Evolutionary conservation across 2,113 vertebrate genomes (phyloP), one percentile per base, ranked within the genome.

Genomic region (Pipra filicauda): DNA sequence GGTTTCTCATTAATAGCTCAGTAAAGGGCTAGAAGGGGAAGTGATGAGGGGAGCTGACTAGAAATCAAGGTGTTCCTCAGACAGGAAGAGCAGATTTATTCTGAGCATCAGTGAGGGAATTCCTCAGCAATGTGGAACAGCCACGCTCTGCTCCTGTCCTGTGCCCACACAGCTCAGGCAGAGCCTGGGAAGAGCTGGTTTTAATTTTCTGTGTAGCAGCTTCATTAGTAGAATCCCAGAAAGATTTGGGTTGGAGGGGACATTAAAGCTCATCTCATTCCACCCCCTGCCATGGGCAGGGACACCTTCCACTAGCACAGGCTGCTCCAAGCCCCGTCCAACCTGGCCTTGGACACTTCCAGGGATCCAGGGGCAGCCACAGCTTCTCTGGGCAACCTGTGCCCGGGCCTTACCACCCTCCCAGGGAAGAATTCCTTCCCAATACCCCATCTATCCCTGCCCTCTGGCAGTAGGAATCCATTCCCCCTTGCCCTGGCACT

Each of bases 201-300:
- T 12, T 61, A 28, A 31, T 57, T 31, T 28, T 33, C 43, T 22
- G 4, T 33, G 44, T 6, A 77, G 39, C n/a, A 33, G 10, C 5
- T 11, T 82, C 31, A 4, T 41, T 24, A 10, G 20, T 1, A 19
- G 6, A 33, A 7, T 17, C 37, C 1, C 52, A 59, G 59, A 6
- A 4, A 33, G 52, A 12, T 37, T 44, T 51, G 69, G 21, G 9
- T 11, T 58, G 33, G 72, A 28, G n/a, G 27, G 59, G 14, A 13
- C 17, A 35, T 31, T 1, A 20, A 8, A 74, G 5, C 33, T 19
- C 33, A 4, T 0, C 33, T 31, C 44, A 33, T 9, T 8, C 58
- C 51, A 37, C 4, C 5, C 26, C 57, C 49, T 80, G 57, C 49
- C 76, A 18, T 43, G 58, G 28, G n/a, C 74, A 72, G 51, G 67